A percentile compares a stretch with the other conserved stretches of the same genome.
These are phyloP conservation scores for Colostygia pectinataria DNA, from an alignment of 2,888 invertebrate genomes.

Conservation along the genomic window DNA sequence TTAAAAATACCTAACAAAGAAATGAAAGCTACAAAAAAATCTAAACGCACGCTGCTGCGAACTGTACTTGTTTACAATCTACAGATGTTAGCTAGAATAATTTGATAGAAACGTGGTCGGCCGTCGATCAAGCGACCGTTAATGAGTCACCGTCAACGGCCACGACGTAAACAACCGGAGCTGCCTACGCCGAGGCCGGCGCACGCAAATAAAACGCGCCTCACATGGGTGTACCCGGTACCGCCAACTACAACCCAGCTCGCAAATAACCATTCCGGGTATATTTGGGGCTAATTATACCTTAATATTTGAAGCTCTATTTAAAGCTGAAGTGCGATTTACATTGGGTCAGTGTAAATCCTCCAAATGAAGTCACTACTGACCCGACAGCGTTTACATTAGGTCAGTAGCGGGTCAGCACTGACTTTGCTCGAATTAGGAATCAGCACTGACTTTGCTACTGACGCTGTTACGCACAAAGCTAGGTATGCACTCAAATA, in stretches of 20 bases:
- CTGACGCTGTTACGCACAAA: too few species aligned
- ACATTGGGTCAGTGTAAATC: too few species aligned
- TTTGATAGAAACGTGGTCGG: conserved; percentile 45
- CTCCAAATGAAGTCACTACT: too few species aligned
- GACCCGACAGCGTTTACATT: too few species aligned
- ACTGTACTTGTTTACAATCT: conserved; percentile 34
- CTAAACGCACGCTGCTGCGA: conserved; percentile 7
- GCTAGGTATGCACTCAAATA: too few species aligned
- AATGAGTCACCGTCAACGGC: conserved; percentile 62
- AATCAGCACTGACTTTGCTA: too few species aligned
- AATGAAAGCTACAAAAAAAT: too few species aligned
- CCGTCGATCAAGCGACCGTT: conserved; percentile 54
- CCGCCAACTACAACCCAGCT: conserved; percentile 25
- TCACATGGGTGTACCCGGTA: conserved; percentile 61
- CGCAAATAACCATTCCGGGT: conserved; percentile 10
- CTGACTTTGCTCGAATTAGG: too few species aligned
- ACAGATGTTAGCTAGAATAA: conserved; percentile 33
- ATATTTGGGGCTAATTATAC: background rate
- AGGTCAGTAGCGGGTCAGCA: too few species aligned
- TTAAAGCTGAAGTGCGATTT: background rate
- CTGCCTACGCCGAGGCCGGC: conserved; percentile 56
- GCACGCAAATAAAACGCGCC: conserved; percentile 66
- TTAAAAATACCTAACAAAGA: too few species aligned
- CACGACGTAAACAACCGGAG: conserved; percentile 64
- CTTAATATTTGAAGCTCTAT: background rate